Percentiles rank a stretch among this genome's conserved stretches.
Conservation (phyloP, 37 sponge, comb jelly and placozoan genomes). For the Lycopodina hypogea region DNA sequence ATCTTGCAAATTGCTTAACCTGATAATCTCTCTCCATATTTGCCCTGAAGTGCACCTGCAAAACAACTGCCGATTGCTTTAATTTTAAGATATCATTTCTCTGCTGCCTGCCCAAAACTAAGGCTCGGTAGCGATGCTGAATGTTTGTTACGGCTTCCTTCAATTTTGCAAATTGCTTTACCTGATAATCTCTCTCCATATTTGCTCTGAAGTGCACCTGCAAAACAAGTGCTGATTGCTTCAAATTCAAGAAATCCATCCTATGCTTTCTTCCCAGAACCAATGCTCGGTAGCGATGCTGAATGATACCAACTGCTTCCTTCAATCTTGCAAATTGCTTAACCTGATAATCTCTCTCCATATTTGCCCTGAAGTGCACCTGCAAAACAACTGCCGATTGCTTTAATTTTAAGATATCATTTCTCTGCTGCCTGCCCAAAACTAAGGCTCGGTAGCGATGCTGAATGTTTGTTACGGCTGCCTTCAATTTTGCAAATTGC, state of each 20-base stretch:
- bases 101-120: neutral
- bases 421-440: constrained; percentile 12
- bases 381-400: neutral
- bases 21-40: constrained; percentile 2
- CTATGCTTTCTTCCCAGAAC: constrained; percentile 4
- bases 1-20: neutral
- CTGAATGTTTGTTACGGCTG: constrained; percentile 43
- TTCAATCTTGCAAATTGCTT: neutral
- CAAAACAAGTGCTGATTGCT: neutral
- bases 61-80: constrained; percentile 21
- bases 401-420: neutral
- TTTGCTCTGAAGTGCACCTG: constrained; percentile 17
- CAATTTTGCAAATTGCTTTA: neutral
- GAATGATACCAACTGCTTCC: constrained; percentile 8
- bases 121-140: constrained; percentile 14
- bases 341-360: neutral
- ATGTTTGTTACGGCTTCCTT: neutral
- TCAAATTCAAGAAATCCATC: neutral
- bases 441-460: constrained; percentile 15
- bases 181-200: neutral
- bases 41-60: constrained; percentile 28
- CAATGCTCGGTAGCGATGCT: constrained; percentile 7
- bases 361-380: constrained; percentile 2
- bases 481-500: neutral
- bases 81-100: neutral